Conservation (phyloP, 2,888 invertebrate genomes). For the Hypselothyrea guttata region DNA sequence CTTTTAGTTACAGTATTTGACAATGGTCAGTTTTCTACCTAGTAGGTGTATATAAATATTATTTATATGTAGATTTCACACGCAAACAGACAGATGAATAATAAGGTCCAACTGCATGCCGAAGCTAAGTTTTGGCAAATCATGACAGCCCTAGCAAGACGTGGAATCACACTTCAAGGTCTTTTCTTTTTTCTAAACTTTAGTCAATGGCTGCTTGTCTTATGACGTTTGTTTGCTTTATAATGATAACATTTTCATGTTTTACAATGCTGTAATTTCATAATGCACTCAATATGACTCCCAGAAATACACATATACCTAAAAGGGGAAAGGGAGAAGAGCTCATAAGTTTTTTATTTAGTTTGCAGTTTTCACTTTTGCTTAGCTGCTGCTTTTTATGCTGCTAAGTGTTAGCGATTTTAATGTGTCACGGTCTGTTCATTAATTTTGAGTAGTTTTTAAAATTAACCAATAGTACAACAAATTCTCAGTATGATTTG, state of each 20-base stretch:
- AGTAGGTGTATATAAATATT: no score
- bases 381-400: constrained; percentile 40
- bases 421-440: constrained; percentile 70
- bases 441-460: constrained; percentile 68
- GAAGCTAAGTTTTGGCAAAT: constrained; percentile 51
- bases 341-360: constrained; percentile 27
- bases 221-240: constrained; percentile 66
- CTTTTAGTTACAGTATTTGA: constrained; percentile 36
- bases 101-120: constrained; percentile 43
- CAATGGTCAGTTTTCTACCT: no score
- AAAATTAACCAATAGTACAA: constrained; percentile 55
- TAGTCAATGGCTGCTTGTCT: constrained; percentile 33
- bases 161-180: not conserved
- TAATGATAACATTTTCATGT: constrained; percentile 78
- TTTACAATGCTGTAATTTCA: constrained; percentile 71
- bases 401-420: constrained; percentile 46
- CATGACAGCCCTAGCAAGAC: constrained; percentile 42
- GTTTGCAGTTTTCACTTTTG: constrained; percentile 38
- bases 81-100: constrained; percentile 5
- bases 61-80: no score
- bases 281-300: constrained; percentile 58
- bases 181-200: constrained; percentile 14
- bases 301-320: constrained; percentile 17
- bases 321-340: not conserved
- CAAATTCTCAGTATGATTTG: constrained; percentile 56